These are phyloP conservation scores for Parazoanthus darwini DNA, from an alignment of 92 coral and sea anemone genomes.

Conservation along the genomic window DNA sequence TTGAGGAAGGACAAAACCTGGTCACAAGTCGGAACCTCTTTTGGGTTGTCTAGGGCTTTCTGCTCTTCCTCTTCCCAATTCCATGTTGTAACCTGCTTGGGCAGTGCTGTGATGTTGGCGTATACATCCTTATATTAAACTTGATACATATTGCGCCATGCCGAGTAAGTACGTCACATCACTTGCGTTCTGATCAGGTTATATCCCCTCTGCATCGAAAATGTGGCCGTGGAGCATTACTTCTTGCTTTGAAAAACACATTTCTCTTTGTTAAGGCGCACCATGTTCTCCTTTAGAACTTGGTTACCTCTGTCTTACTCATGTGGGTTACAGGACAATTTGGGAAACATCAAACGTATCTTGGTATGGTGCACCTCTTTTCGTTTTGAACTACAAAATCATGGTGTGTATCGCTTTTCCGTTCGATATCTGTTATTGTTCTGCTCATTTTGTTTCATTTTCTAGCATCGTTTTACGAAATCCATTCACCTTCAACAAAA, in stretches of 20 bases:
- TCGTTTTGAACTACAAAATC: no score
- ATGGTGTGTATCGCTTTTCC: no score
- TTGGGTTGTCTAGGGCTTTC: constrained; percentile 10
- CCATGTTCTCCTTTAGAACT: constrained; percentile 4
- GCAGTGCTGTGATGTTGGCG: constrained; percentile 42
- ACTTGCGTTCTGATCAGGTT: constrained; percentile 10
- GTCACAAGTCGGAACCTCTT: constrained; percentile 21
- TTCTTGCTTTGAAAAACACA: background rate
- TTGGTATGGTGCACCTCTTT: no score
- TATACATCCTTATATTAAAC: constrained; percentile 8
- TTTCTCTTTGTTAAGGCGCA: constrained; percentile 14
- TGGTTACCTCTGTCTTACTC: no score
- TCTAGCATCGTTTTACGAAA: no score
- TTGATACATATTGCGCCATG: constrained; percentile 48
- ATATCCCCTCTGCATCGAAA: no score
- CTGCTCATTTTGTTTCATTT: no score
- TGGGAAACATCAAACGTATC: no score
- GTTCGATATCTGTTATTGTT: no score
- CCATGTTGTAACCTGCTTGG: constrained; percentile 43
- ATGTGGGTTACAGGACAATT: no score
- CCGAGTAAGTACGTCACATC: constrained; percentile 51
- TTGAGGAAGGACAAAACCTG: constrained; percentile 45
- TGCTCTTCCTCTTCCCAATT: constrained; percentile 42
- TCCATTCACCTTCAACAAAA: no score
- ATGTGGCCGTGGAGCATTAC: no score